Base-by-base conservation (phyloP, 2,888 invertebrate genomes). In the Pantelozetes paolii region DNA sequence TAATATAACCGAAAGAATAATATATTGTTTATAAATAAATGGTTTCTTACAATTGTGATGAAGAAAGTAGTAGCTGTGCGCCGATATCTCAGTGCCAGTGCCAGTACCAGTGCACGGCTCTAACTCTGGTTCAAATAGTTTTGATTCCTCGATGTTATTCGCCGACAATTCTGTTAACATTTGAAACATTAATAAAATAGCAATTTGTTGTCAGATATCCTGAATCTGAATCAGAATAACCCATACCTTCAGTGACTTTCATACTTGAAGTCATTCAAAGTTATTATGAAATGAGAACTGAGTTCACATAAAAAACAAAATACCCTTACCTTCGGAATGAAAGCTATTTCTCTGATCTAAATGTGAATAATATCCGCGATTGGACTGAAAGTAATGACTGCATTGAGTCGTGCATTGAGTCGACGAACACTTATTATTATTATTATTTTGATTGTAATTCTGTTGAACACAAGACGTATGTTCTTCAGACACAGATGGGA, bases 391-490 rank as follows among this genome's bases (percentile, higher is more conserved):
- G 32, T 28, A 26, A 59, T 72, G 72, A 28, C 62, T 45, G 64
- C 64, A 9, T 36, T 64, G 64, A 64, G n/a, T 70, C 30, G 28
- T 45, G 64, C 64, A 9, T 36, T 64, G 64, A 64, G n/a, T 70
- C 30, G 28, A 28, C 28, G 28, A 70, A 48, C 70, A 50, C 70
- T 45, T 48, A 50, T 70, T 70, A 70, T 45, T 70, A 70, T 71
- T 70, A 20, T 28, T 40, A 71, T 71, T 57, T 18, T 64, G 64
- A 64, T 64, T 64, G 64, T 64, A 64, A 64, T 64, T 64, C 36
- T 64, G 64, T 40, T 64, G 36, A 64, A 32, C 18, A 64, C 64
- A 57, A 40, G 57, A 54, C 30, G 59, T 54, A 36, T 57, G 28
- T 18, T 72, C 59, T 18, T 45, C 72, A 54, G 62, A 59, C 36